Percentiles rank a stretch among this genome's conserved stretches.
phyloP scores from a whole-genome alignment of 2,113 vertebrate genomes.

The Bujurquina vittata region DNA sequence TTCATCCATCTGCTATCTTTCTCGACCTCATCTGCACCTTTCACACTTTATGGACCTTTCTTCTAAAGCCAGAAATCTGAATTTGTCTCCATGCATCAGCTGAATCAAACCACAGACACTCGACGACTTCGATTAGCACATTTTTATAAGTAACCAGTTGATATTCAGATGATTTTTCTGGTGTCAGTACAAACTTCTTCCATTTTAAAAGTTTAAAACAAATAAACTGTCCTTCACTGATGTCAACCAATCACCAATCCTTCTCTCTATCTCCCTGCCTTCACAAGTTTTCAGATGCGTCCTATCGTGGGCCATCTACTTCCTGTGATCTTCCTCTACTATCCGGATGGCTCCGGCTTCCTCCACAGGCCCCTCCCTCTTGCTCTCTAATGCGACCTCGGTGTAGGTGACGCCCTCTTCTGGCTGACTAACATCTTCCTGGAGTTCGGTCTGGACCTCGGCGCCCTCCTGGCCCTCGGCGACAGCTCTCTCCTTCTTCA shows the following conservation, averaged over 20 bases:
- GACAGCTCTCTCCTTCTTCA: constrained; percentile 87
- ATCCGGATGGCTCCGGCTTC: constrained; percentile 71
- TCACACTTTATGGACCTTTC: not conserved
- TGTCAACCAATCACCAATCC: constrained; percentile 43
- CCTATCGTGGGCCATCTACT: constrained; percentile 70
- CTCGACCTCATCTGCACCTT: not conserved
- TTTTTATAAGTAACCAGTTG: constrained; percentile 14
- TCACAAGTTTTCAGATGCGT: not conserved
- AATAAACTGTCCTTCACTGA: constrained; percentile 8
- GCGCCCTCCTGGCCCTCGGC: constrained; percentile 86
- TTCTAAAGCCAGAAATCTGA: not conserved
- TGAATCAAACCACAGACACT: not conserved
- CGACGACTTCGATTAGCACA: not conserved
- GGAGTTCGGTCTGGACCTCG: constrained; percentile 69
- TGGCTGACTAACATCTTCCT: constrained; percentile 66
- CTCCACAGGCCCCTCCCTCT: constrained; percentile 81
- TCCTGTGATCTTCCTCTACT: constrained; percentile 74
- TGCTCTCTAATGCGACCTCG: constrained; percentile 84
- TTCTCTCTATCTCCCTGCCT: constrained; percentile 7
- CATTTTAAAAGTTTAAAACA: not conserved
- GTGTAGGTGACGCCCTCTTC: constrained; percentile 80
- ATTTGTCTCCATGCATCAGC: not conserved
- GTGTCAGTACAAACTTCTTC: not conserved
- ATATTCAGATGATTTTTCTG: not conserved
- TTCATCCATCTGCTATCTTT: not conserved